phyloP scores from a whole-genome alignment of 2,888 invertebrate species.

The Blastobasis lacticolella region DNA sequence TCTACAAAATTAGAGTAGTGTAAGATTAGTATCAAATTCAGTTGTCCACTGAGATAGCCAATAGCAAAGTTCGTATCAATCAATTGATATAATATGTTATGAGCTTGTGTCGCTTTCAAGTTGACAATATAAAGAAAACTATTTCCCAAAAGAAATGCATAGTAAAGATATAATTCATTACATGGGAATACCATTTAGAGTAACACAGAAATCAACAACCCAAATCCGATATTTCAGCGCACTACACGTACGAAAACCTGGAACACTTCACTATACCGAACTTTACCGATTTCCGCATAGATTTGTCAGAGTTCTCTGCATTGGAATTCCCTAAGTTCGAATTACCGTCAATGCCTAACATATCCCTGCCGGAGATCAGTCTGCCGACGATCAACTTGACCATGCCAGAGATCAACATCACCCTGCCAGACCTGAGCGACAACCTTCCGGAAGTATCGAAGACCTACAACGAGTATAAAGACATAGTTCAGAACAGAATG shows the following conservation, averaged over 20 bases:
- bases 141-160: no score
- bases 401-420: slow-evolving; percentile 44
- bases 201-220: slow-evolving; percentile 10
- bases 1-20: no score
- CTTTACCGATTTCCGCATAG: slow-evolving; percentile 60
- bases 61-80: no score
- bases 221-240: slow-evolving; percentile 46
- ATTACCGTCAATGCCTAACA: slow-evolving; percentile 29
- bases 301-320: slow-evolving; percentile 49
- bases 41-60: no score
- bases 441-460: slow-evolving; percentile 52
- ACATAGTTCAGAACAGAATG: slow-evolving; percentile 63
- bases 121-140: no score
- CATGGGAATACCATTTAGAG: neutral
- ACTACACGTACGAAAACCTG: slow-evolving; percentile 67
- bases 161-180: no score
- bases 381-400: slow-evolving; percentile 29
- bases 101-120: no score
- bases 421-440: slow-evolving; percentile 43
- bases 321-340: slow-evolving; percentile 32
- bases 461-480: slow-evolving; percentile 56
- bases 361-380: slow-evolving; percentile 36
- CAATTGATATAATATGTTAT: no score
- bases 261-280: slow-evolving; percentile 56
- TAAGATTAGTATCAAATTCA: no score